Evolutionary conservation across 2,113 vertebrate species (phyloP), one percentile per base, ranked within the genome.

Genomic region (Vireo altiloquus): DNA sequence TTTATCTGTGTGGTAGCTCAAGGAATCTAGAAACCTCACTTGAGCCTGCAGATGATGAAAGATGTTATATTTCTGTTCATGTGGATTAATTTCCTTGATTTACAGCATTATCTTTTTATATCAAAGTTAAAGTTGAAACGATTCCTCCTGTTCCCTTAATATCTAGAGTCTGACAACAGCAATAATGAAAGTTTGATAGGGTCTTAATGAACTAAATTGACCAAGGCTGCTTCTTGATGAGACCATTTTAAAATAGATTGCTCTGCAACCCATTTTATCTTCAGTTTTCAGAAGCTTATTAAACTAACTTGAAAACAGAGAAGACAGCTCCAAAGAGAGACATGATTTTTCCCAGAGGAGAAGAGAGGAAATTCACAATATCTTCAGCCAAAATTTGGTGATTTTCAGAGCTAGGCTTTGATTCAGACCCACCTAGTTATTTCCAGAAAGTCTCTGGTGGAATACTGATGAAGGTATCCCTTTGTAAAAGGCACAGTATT

Each of bases 241-340:
- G 54, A 56, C n/a, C 80, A 40, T 42, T 42, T 42, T 42, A 42
- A 42, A 42, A 42, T 42, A 13, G 40, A 13, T 14, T 42, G 40
- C 42, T 91, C 47, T 94, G 35, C 50, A 74, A 80, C 6, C 7
- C 28, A 28, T 85, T 92, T 91, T 92, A 80, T 90, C 79, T 94
- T 81, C 35, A n/a, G 33, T 86, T 88, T 78, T 49, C 64, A 81
- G 82, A 35, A 95, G 64, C 35, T 92, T 92, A 95, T 95, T 92
- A 93, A 94, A 90, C 75, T 92, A 81, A 83, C 87, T 90, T 71
- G 64, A 91, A 95, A 44, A 52, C 31, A 70, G 81, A 63, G 60
- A 89, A 77, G 80, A 71, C 6, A 70, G n/a, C 10, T 90, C 63
- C 39, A 74, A 92, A 92, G 79, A 64, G 37, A 85, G 77, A 18